A percentile compares a stretch with the other conserved stretches of the same genome.
Conservation (phyloP, 2,888 invertebrate species). For the Bugula neritina region DNA sequence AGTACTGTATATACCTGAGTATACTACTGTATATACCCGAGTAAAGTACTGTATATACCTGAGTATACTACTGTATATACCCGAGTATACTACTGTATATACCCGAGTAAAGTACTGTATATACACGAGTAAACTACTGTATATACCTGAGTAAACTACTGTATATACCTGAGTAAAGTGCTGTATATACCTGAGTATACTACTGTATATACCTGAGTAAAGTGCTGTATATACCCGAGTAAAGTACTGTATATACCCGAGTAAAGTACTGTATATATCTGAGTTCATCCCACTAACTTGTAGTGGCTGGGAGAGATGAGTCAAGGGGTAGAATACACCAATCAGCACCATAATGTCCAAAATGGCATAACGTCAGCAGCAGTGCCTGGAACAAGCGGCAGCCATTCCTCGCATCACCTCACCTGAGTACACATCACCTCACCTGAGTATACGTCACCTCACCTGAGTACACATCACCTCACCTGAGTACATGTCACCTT, state of each 20-base stretch:
- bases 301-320: conserved; percentile 17
- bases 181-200: too few species aligned
- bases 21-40: background rate
- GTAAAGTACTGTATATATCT: background rate
- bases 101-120: background rate
- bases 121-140: too few species aligned
- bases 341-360: background rate
- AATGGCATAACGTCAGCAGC: too few species aligned
- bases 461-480: too few species aligned
- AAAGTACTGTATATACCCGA: background rate
- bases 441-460: too few species aligned
- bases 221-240: background rate
- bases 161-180: background rate
- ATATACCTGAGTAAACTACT: background rate
- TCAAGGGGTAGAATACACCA: background rate
- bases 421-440: too few species aligned
- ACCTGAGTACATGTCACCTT: too few species aligned
- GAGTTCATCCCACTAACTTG: too few species aligned
- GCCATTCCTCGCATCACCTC: background rate
- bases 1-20: too few species aligned
- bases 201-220: background rate
- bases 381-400: background rate
- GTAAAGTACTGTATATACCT: background rate
- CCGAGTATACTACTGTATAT: background rate
- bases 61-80: background rate